These are phyloP conservation scores for Lucilia cuprina DNA, from an alignment of 1,140 invertebrate species.

Conservation along the genomic window DNA sequence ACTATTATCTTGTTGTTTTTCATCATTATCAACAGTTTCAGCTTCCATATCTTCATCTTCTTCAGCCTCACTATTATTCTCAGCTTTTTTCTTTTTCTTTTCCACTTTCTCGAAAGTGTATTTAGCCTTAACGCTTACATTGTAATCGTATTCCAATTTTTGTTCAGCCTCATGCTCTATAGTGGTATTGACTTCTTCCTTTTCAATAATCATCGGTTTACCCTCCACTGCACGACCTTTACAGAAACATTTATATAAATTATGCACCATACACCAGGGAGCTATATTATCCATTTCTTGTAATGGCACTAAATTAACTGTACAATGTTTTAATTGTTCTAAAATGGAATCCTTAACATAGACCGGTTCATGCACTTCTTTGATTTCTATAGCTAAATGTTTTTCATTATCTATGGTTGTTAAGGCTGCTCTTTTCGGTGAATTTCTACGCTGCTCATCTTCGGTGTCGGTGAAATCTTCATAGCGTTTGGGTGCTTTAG, in stretches of 20 bases:
- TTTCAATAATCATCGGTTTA: conserved; percentile 52
- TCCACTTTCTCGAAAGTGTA: conserved; percentile 53
- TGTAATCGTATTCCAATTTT: neutral
- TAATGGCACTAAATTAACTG: conserved; percentile 47
- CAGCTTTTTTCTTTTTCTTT: conserved; percentile 13
- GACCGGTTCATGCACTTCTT: conserved; percentile 41
- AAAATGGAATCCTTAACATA: conserved; percentile 48
- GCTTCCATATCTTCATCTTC: neutral
- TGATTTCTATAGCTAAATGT: conserved; percentile 19
- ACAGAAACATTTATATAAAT: conserved; percentile 60
- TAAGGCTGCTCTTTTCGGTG: conserved; percentile 34
- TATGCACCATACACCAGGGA: conserved; percentile 58
- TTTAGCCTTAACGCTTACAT: conserved; percentile 39
- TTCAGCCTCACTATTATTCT: neutral
- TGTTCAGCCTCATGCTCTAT: neutral
- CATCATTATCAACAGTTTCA: neutral
- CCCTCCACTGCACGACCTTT: conserved; percentile 48
- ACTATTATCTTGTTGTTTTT: neutral
- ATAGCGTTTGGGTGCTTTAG: conserved; percentile 57
- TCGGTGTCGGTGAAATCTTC: conserved; percentile 55
- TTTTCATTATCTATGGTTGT: conserved; percentile 23
- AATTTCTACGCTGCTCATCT: conserved; percentile 44
- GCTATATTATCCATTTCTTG: conserved; percentile 51
- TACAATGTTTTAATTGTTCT: conserved; percentile 52
- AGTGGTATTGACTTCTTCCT: conserved; percentile 42